A percentile compares a stretch with the other conserved stretches of the same genome.
These are phyloP conservation scores for Hyperopisus bebe DNA, from an alignment of 2,113 vertebrate species.

Conservation along the genomic window DNA sequence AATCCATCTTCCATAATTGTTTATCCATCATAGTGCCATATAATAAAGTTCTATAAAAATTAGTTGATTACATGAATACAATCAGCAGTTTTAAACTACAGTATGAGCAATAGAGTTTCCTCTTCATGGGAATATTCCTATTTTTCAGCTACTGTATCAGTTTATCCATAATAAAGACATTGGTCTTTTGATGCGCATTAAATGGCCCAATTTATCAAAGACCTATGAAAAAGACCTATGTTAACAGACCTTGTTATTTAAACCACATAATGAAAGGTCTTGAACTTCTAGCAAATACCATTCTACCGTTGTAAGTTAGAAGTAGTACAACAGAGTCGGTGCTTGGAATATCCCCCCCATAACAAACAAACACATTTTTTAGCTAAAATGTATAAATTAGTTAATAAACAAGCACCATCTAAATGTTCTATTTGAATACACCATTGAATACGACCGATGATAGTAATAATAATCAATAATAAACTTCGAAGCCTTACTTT, in stretches of 20 bases:
- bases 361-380: neutral
- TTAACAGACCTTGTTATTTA: neutral
- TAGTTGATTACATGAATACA: neutral
- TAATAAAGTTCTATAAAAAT: neutral
- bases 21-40: neutral
- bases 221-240: too few species aligned
- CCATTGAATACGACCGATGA: neutral
- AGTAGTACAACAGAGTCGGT: neutral
- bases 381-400: neutral
- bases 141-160: neutral
- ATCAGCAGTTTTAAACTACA: neutral
- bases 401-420: neutral
- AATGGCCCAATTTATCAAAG: too few species aligned
- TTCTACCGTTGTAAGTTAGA: neutral
- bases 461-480: neutral
- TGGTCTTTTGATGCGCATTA: neutral
- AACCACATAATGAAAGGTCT: neutral
- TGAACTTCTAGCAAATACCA: neutral
- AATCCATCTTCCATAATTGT: neutral
- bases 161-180: neutral
- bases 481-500: neutral
- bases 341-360: neutral
- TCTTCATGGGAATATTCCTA: neutral
- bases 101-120: neutral
- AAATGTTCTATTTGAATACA: neutral